A percentile compares a stretch with the other conserved stretches of the same genome.
phyloP scores from a whole-genome alignment of 2,888 invertebrate genomes.

The Leucoptera coffeella region DNA sequence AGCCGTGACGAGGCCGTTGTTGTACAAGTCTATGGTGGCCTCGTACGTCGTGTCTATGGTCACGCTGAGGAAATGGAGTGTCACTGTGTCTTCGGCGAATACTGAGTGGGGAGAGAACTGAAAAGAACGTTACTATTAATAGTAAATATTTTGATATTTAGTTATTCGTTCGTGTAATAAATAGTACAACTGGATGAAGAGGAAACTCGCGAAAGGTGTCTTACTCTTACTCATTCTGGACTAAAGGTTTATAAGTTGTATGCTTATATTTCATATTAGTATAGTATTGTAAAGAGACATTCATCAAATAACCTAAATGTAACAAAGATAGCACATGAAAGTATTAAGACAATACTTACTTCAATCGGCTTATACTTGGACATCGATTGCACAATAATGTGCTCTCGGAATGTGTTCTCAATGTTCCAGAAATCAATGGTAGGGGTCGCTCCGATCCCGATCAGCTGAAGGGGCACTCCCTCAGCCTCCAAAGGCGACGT shows the following conservation, averaged over 20 bases:
- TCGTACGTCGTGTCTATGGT: constrained; percentile 23
- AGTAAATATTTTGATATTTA: too few relatives aligned
- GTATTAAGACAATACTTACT: constrained; percentile 8
- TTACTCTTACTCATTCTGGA: too few relatives aligned
- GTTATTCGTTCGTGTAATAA: too few relatives aligned
- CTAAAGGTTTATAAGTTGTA: too few relatives aligned
- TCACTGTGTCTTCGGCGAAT: constrained; percentile 34
- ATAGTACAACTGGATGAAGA: too few relatives aligned
- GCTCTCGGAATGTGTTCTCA: constrained; percentile 54
- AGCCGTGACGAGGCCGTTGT: constrained; percentile 36
- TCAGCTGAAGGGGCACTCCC: constrained; percentile 38
- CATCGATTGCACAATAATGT: constrained; percentile 46
- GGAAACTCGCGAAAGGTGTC: too few relatives aligned
- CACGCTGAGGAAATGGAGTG: constrained; percentile 33
- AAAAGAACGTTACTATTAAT: too few relatives aligned
- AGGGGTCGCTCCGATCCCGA: constrained; percentile 52
- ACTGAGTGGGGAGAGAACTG: constrained; percentile 39
- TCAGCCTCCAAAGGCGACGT: constrained; percentile 41
- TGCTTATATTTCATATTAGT: too few relatives aligned
- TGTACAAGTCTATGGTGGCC: constrained; percentile 30
- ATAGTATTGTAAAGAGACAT: too few relatives aligned
- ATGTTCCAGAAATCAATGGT: constrained; percentile 50
- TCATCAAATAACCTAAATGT: too few relatives aligned
- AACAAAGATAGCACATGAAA: too few relatives aligned
- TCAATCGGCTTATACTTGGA: constrained; percentile 43